phyloP scores from a whole-genome alignment of 2,113 vertebrate genomes.

The Salvator merianae region DNA sequence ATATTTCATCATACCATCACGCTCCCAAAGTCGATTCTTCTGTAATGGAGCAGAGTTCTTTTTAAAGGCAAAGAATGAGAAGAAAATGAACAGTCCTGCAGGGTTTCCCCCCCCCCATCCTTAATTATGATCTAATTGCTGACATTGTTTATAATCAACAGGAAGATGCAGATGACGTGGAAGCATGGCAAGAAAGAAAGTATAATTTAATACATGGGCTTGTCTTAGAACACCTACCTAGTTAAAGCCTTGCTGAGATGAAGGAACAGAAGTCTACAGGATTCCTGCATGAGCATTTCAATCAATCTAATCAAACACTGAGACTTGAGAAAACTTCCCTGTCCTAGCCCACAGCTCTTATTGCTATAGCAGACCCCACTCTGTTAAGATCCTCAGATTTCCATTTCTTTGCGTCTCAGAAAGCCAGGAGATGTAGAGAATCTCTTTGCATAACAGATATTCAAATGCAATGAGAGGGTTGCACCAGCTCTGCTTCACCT shows the following conservation, averaged over 20 bases:
- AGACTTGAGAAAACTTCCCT: neutral
- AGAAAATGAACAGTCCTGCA: neutral
- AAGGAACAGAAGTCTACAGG: neutral
- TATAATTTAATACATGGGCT: neutral
- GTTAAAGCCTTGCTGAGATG: neutral
- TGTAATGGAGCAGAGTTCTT: constrained; percentile 33
- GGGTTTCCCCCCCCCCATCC: constrained; percentile 20
- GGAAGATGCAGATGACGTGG: neutral
- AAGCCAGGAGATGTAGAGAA: neutral
- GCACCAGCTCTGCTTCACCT: neutral
- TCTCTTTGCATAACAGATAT: neutral
- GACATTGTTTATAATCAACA: constrained; percentile 1
- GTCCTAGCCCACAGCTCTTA: neutral
- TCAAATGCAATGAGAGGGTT: neutral
- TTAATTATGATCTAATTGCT: constrained; percentile 16
- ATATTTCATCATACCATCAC: constrained; percentile 40
- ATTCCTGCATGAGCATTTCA: neutral
- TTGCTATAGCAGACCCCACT: neutral
- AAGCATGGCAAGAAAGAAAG: neutral
- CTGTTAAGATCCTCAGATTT: neutral
- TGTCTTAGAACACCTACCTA: neutral
- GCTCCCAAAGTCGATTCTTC: constrained; percentile 26
- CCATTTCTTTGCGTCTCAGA: neutral
- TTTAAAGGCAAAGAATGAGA: constrained; percentile 13
- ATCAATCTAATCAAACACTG: neutral